Percentiles rank a stretch among this genome's conserved stretches.
Conservation (phyloP, 2,113 vertebrate species). For the Papio anubis region DNA sequence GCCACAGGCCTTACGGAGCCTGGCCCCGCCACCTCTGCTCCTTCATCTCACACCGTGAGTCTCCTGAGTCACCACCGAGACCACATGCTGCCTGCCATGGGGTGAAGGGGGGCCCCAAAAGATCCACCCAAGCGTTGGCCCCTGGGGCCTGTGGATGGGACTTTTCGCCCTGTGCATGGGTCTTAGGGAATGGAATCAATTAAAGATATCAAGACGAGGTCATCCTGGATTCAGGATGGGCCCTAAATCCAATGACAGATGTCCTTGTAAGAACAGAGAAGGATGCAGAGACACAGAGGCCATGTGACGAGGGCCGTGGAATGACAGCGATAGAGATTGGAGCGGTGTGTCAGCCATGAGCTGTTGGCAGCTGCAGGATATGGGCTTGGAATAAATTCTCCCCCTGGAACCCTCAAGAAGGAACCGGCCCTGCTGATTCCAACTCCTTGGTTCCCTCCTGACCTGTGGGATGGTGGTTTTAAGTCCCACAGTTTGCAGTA, state of each 20-base stretch:
- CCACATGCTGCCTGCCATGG: accelerated
- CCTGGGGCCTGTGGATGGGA: not conserved
- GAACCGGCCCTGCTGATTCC: not conserved
- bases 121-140: no score
- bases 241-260: not conserved
- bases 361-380: no score
- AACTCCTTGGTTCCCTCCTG: not conserved
- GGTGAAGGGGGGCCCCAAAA: not conserved
- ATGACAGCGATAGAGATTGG: not conserved
- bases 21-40: accelerated
- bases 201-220: not conserved
- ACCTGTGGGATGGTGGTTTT: not conserved
- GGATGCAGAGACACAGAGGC: not conserved
- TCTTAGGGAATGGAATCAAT: not conserved
- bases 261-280: not conserved
- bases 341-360: not conserved
- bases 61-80: accelerated
- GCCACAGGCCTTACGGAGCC: accelerated
- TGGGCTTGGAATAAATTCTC: not conserved
- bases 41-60: accelerated
- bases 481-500: not conserved
- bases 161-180: not conserved
- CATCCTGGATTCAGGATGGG: not conserved
- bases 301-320: no score
- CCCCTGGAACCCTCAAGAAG: no score